These are phyloP conservation scores for Folsomia candida DNA, from an alignment of 2,888 invertebrate genomes.

Conservation along the genomic window DNA sequence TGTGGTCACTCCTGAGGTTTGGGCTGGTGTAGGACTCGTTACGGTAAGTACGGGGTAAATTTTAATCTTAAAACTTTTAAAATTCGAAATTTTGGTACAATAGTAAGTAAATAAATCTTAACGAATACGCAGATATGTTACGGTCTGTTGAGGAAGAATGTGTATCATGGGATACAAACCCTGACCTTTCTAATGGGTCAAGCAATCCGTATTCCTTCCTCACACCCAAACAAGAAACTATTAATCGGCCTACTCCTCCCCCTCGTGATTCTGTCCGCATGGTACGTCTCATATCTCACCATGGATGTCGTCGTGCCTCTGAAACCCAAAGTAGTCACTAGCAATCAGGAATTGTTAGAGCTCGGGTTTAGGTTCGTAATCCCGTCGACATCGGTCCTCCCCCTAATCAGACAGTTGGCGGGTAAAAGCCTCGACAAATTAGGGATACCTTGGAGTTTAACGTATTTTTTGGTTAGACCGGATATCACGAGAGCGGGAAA, in stretches of 20 bases:
- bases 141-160: background rate
- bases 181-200: background rate
- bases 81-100: background rate
- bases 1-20: background rate
- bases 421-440: background rate
- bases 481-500: background rate
- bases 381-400: background rate
- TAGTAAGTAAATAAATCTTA: background rate
- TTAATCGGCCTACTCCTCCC: background rate
- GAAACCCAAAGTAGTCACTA: background rate
- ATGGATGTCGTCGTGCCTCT: background rate
- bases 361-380: background rate
- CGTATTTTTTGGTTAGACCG: background rate
- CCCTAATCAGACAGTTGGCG: background rate
- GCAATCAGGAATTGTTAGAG: background rate
- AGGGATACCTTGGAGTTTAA: background rate
- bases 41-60: no score
- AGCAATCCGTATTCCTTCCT: no score
- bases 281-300: background rate
- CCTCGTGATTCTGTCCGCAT: background rate
- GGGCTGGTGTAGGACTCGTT: background rate
- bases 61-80: background rate
- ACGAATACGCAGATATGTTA: background rate
- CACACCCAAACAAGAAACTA: background rate
- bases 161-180: background rate